These are phyloP conservation scores for Tylochromis polylepis DNA, from an alignment of 2,113 vertebrate species.

Conservation along the genomic window DNA sequence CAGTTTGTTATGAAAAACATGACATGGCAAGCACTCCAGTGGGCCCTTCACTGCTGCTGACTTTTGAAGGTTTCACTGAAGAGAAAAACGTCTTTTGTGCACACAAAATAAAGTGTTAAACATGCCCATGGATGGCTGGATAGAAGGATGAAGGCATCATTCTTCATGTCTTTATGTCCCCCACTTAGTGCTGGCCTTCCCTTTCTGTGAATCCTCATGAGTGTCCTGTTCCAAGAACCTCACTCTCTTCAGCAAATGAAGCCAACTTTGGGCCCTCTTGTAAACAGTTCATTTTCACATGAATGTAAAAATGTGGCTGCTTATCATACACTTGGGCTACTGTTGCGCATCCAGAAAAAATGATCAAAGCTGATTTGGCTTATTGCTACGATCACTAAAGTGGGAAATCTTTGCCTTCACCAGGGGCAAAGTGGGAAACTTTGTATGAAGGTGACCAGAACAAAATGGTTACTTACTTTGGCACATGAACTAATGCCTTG, in stretches of 20 bases:
- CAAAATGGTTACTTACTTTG: neutral
- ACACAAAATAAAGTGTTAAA: neutral
- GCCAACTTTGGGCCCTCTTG: neutral
- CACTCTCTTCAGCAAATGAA: neutral
- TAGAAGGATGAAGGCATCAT: neutral
- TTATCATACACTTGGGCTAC: neutral
- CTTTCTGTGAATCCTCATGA: neutral
- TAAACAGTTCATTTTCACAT: neutral
- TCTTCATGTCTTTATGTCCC: neutral
- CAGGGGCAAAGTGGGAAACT: neutral
- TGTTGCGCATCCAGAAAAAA: fast-evolving
- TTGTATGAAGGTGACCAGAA: neutral
- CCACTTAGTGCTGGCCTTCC: neutral
- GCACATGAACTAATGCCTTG: neutral
- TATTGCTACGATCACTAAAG: neutral
- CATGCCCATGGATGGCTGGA: neutral
- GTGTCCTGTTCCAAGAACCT: neutral
- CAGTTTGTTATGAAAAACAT: neutral
- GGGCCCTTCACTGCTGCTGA: neutral
- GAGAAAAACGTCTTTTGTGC: neutral
- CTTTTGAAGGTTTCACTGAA: neutral
- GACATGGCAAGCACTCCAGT: neutral
- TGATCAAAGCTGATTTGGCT: too few species aligned
- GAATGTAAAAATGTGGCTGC: neutral
- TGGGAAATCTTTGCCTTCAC: neutral